Base-by-base conservation (phyloP, 2,797 vertebrate genomes). In the Characodon lateralis region DNA sequence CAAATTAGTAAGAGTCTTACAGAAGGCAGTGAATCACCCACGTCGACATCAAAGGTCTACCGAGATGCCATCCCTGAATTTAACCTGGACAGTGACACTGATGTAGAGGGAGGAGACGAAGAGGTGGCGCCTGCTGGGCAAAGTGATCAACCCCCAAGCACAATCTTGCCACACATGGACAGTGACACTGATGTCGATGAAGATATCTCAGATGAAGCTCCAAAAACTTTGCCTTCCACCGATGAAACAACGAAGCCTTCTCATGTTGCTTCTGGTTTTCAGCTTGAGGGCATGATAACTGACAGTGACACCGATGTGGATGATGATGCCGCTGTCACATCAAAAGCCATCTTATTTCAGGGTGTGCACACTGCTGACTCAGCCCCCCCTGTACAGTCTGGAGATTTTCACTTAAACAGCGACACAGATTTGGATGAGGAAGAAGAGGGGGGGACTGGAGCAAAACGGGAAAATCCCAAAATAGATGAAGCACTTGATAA, bases 231-330 rank as follows among this genome's bases (percentile, higher is more conserved):
- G 18, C 22, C 76, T 68, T 59, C 66, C 7, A 81, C 77, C 66
- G 50, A 65, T 41, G 81, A 83, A 24, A 22, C 2, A 12, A 51
- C 72, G 16, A 83, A 83, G 82, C 71, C 74, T 1, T 13, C 68
- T 59, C 55, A 51, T n/a, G 71, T 56, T 46, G 7, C 78, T 31
- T 76, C 85, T 22, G 74, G 78, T 50, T 22, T 80, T 76, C 83
- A 83, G 66, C 78, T 83, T 55, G 79, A 86, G 28, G 87, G 53
- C 56, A 77, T 95, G 78, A 80, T 83, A 16, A 41, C 93, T 56
- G 94, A 96, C 89, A 96, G 95, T 73, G 95, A 96, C 89, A 96
- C 95, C 51, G 95, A 96, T 71, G 89, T 94, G 10, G 95, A 24
- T 18, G 66, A 69, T n/a, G 70, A 81, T 1, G 35, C 72, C n/a